phyloP scores from a whole-genome alignment of 2,797 vertebrate genomes.

The Apogon hyalosoma region DNA sequence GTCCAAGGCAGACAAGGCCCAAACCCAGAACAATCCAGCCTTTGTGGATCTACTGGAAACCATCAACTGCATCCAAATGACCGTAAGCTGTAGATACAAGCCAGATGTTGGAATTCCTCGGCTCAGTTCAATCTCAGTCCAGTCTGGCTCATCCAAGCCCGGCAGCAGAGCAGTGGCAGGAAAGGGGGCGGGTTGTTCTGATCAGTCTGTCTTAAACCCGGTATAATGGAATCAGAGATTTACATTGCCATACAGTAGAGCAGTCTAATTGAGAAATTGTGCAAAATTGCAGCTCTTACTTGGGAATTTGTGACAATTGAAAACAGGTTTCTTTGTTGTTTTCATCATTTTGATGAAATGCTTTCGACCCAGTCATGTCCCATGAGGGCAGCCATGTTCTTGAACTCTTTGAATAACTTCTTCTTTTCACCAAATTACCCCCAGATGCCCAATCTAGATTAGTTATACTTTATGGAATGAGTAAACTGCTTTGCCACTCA shows the following conservation, averaged over 20 bases:
- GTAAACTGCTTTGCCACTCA: slow-evolving; percentile 36
- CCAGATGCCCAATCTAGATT: slow-evolving; percentile 63
- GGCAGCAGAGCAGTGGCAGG: slow-evolving; percentile 77
- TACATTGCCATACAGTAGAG: slow-evolving; percentile 31
- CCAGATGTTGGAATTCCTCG: slow-evolving; percentile 90
- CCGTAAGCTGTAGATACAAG: slow-evolving; percentile 88
- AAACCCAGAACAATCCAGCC: slow-evolving; percentile 87
- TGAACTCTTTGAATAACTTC: slow-evolving; percentile 50
- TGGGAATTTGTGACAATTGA: slow-evolving; percentile 47
- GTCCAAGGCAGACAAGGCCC: slow-evolving; percentile 80
- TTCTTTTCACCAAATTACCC: slow-evolving; percentile 63
- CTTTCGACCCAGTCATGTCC: slow-evolving; percentile 47
- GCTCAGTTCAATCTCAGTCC: slow-evolving; percentile 83
- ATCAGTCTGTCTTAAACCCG: slow-evolving; percentile 56
- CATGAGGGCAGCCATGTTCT: slow-evolving; percentile 57
- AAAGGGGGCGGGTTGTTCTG: slow-evolving; percentile 46
- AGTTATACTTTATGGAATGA: slow-evolving; percentile 45
- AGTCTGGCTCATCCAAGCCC: slow-evolving; percentile 81
- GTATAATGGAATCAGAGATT: slow-evolving; percentile 39
- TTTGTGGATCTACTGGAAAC: slow-evolving; percentile 90
- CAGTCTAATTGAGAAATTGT: slow-evolving; percentile 32
- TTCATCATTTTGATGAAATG: slow-evolving; percentile 59
- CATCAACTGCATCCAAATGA: slow-evolving; percentile 88
- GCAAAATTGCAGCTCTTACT: slow-evolving; percentile 29
- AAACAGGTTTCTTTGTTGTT: slow-evolving; percentile 58